A percentile compares a stretch with the other conserved stretches of the same genome.
phyloP scores from a whole-genome alignment of 1,140 invertebrate genomes.

The Philotrypesis tridentata region DNA sequence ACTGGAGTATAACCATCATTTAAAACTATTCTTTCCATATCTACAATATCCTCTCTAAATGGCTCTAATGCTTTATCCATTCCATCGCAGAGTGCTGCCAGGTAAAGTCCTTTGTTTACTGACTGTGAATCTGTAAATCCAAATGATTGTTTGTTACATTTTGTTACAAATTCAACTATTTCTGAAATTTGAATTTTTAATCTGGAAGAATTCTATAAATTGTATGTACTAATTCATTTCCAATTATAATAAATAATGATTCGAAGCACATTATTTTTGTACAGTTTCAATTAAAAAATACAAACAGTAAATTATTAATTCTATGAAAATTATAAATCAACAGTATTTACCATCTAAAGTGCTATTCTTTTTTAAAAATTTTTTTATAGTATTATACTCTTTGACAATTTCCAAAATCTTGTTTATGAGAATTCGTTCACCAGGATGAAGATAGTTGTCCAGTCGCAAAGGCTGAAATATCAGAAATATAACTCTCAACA shows the following conservation, averaged over 20 bases:
- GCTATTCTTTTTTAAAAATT: conserved; percentile 63
- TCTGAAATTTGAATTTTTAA: no score
- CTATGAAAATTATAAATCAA: background rate
- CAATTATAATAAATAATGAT: no score
- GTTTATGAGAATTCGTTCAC: conserved; percentile 64
- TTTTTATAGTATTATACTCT: conserved; percentile 63
- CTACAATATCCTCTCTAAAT: conserved; percentile 75
- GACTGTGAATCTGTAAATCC: conserved; percentile 51
- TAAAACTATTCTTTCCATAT: conserved; percentile 74
- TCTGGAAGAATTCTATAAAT: no score
- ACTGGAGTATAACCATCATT: conserved; percentile 74
- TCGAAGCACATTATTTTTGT: no score
- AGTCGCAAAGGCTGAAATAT: conserved; percentile 61
- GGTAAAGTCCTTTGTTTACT: conserved; percentile 72
- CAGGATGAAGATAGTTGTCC: conserved; percentile 69
- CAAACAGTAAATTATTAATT: background rate
- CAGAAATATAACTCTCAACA: conserved; percentile 2
- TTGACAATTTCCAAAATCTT: conserved; percentile 66
- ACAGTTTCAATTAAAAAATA: background rate
- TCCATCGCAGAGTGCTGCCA: conserved; percentile 77
- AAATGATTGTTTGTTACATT: no score
- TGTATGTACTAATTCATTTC: no score
- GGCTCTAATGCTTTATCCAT: conserved; percentile 75
- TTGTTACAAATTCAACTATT: no score
- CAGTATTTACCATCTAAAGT: conserved; percentile 49